phyloP scores from a whole-genome alignment of 2,797 vertebrate species.

The Melanotaenia parkinsoni region DNA sequence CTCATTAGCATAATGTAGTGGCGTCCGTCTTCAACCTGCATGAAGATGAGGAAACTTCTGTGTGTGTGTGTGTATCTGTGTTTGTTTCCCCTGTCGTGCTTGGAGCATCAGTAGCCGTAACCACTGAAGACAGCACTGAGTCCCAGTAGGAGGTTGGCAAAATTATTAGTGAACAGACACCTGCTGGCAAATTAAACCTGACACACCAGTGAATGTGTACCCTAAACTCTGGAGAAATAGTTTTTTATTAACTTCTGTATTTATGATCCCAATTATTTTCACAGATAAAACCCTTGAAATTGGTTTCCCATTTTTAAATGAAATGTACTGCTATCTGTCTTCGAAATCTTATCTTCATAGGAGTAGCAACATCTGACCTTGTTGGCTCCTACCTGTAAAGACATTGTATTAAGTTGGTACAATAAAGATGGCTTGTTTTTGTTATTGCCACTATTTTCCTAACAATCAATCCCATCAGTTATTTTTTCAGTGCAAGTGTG shows the following conservation, averaged over 20 bases:
- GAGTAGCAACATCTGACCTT: not conserved
- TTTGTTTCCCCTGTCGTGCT: constrained; percentile 14
- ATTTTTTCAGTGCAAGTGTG: not conserved
- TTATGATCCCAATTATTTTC: constrained; percentile 26
- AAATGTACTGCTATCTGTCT: not conserved
- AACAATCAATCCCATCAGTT: no score
- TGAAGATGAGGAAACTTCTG: constrained; percentile 48
- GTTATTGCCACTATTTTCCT: no score
- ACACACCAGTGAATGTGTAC: constrained; percentile 16
- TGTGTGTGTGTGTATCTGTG: constrained; percentile 2
- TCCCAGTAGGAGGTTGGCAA: constrained; percentile 47
- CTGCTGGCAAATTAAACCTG: constrained; percentile 38
- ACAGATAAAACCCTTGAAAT: constrained; percentile 8
- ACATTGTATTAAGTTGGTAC: no score
- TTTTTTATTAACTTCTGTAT: constrained; percentile 32
- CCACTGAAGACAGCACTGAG: constrained; percentile 17
- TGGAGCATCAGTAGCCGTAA: constrained; percentile 19
- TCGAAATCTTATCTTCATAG: constrained; percentile 17
- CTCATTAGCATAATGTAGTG: constrained; percentile 70
- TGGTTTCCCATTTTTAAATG: constrained; percentile 16
- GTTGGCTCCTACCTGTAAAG: no score
- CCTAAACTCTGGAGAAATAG: constrained; percentile 8
- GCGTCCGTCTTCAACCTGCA: constrained; percentile 50
- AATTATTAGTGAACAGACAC: constrained; percentile 52
- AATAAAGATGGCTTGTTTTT: no score